Conservation (phyloP, 2,888 invertebrate genomes). For the Cheiracanthium punctorium region DNA sequence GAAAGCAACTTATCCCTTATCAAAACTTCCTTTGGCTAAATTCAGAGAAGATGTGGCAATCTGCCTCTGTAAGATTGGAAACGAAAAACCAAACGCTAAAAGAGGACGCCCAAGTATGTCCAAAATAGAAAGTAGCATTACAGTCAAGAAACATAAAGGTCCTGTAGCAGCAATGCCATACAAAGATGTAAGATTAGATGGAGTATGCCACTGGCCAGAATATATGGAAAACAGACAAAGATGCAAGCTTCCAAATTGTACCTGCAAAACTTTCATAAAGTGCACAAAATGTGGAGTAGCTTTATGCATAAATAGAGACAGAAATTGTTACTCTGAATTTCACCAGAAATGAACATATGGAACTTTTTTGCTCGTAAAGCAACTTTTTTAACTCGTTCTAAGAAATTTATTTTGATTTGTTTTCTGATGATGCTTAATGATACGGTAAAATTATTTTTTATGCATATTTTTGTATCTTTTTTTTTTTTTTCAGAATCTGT, state of each 20-base stretch:
- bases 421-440: too few relatives aligned
- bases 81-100: not conserved
- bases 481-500: too few relatives aligned
- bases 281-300: constrained; percentile 19
- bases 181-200: constrained; percentile 23
- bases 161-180: constrained; percentile 1
- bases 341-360: not conserved
- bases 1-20: not conserved
- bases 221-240: constrained; percentile 19
- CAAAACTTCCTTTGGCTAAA: constrained; percentile 5
- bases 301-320: constrained; percentile 21
- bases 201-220: constrained; percentile 16
- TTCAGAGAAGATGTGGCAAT: not conserved
- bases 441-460: too few relatives aligned
- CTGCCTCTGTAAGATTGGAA: not conserved
- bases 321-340: constrained; percentile 26
- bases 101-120: not conserved
- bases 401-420: too few relatives aligned
- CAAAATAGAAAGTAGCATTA: not conserved
- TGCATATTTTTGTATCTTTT: too few relatives aligned
- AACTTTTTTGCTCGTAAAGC: not conserved
- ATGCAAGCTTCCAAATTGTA: constrained; percentile 12
- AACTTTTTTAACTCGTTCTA: too few relatives aligned
- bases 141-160: not conserved
- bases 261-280: constrained; percentile 16